Base-by-base conservation (phyloP, 2,113 vertebrate species). In the Pterophyllum scalare region DNA sequence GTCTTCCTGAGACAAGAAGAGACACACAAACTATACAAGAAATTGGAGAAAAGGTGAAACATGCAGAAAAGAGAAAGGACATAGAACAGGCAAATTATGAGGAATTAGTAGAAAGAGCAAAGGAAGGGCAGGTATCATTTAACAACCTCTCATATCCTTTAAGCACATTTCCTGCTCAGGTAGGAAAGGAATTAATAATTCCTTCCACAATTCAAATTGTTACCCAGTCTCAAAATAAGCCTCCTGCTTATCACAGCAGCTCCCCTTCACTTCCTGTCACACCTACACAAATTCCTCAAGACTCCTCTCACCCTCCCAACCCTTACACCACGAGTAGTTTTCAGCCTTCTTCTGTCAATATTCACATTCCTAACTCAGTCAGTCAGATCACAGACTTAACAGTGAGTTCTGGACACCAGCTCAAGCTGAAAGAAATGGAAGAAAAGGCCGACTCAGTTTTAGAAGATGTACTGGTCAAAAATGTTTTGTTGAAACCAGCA, bases 171-270 rank as follows among this genome's bases (percentile, higher is more conserved):
- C 81, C 85, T 11, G 7, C 81, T 54, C 82, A 77, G 11, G 12
- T 49, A 6, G 40, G 43, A 64, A 60, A 72, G 38, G 75, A 80
- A 62, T 31, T 70, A 3, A 46, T 52, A n/a, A 62, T 80, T 62
- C 33, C 80, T 72, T 58, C 59, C 33, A 46, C 46, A 54, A 62
- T 57, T 57, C 14, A 88, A 75, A 59, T 59, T 70, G 31, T 65
- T 80, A 81, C 83, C 14, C 9, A 5, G 58, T 67, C 83, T 74
- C 75, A 61, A 77, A 80, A 79, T 87, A 70, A 7, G 15, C 62
- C 62, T 77, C 56, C 61, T 56, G 38, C 70, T 52, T 82, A 75
- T 79, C 24, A 81, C 52, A 59, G 43, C 7, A 38, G 70, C 65
- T 31, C 75, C 9, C 54, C 43, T 77, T 62, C 62, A 58, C 24